Conservation (phyloP, 2,797 vertebrate genomes). For the Pseudomugil tenellus region DNA sequence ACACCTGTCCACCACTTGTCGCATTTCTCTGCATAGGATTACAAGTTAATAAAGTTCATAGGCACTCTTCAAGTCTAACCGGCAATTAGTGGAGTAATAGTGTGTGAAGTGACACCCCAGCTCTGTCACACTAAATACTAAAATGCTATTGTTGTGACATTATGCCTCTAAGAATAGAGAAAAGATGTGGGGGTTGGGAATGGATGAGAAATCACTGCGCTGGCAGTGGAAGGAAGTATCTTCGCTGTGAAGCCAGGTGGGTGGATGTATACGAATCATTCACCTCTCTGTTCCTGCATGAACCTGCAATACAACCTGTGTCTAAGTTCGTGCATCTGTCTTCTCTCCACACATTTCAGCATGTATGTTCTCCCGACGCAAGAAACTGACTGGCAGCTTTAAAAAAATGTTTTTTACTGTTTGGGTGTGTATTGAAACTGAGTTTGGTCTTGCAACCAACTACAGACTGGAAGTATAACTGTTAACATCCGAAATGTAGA, state of each 20-base stretch:
- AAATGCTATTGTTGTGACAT: conserved; percentile 67
- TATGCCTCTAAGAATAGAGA: conserved; percentile 67
- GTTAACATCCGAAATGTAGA: accelerated
- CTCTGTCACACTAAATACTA: conserved; percentile 51
- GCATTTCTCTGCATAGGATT: conserved; percentile 34
- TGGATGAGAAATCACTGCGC: conserved; percentile 55
- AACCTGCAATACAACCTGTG: conserved; percentile 47
- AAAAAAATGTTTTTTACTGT: not conserved
- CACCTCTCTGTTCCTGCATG: conserved; percentile 49
- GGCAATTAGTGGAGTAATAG: conserved; percentile 62
- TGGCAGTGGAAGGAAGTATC: conserved; percentile 51
- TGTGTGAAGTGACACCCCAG: conserved; percentile 44
- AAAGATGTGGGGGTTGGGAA: conserved; percentile 13
- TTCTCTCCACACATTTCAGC: conserved; percentile 32
- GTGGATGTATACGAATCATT: conserved; percentile 41
- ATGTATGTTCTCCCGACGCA: not conserved
- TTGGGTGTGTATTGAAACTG: not conserved
- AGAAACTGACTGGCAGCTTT: not conserved
- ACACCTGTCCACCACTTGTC: conserved; percentile 60
- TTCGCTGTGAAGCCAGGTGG: conserved; percentile 57
- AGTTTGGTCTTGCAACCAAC: not conserved
- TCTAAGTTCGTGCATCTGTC: no score
- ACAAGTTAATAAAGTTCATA: conserved; percentile 48
- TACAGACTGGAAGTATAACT: not conserved
- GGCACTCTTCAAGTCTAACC: conserved; percentile 41